These are phyloP conservation scores for Holotrichia oblita DNA, from an alignment of 1,140 invertebrate genomes.

Conservation along the genomic window DNA sequence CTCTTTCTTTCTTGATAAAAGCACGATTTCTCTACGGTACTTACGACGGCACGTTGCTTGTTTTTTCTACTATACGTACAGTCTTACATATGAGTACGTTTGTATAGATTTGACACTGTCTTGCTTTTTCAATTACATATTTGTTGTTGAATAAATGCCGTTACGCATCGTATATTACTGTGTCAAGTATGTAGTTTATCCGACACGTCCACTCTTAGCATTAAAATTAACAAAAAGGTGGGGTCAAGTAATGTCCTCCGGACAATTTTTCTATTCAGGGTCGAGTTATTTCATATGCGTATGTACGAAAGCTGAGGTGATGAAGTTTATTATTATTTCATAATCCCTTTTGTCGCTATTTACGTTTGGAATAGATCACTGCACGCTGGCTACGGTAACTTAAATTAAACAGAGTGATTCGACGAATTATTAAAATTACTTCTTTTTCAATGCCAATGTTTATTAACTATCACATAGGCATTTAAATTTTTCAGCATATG, in stretches of 20 bases:
- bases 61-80: too few relatives aligned
- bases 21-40: too few relatives aligned
- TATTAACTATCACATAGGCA: not conserved
- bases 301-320: not conserved
- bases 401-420: conserved; percentile 31
- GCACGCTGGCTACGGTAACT: not conserved
- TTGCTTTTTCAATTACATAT: conserved; percentile 5
- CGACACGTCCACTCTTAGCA: conserved; percentile 22
- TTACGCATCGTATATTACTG: conserved; percentile 20
- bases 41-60: too few relatives aligned
- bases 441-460: not conserved
- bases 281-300: conserved; percentile 8
- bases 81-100: not conserved
- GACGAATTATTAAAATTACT: conserved; percentile 9
- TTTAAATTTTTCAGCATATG: not conserved
- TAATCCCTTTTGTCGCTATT: conserved; percentile 12
- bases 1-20: too few relatives aligned
- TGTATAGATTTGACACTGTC: conserved; percentile 6
- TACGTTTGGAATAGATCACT: not conserved
- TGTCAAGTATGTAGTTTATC: conserved; percentile 27
- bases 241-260: conserved; percentile 31
- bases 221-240: conserved; percentile 25
- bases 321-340: conserved; percentile 27
- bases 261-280: conserved; percentile 20
- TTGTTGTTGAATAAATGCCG: conserved; percentile 14